phyloP scores from a whole-genome alignment of 2,113 vertebrate species.

The Ailurus styani region DNA sequence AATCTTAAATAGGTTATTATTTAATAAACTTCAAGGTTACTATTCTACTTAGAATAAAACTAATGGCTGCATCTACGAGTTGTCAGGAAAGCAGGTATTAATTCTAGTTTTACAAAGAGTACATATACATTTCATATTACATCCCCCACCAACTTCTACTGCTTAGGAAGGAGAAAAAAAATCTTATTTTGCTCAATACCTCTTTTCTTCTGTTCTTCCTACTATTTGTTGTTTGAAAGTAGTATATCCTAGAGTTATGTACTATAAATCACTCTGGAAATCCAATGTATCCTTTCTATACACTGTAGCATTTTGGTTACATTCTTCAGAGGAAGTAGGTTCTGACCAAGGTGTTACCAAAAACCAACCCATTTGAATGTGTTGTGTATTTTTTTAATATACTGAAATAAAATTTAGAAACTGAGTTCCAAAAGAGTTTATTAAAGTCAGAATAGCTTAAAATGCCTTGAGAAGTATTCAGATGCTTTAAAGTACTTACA shows the following conservation, averaged over 20 bases:
- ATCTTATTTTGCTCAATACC: not conserved
- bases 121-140: not conserved
- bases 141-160: not conserved
- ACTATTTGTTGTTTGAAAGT: not conserved
- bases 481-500: not conserved
- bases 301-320: not conserved
- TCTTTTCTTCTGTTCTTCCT: not conserved
- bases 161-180: not conserved
- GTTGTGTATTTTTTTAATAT: not conserved
- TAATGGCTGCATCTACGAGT: not conserved
- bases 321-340: not conserved
- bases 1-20: not conserved
- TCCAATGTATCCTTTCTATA: not conserved
- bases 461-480: not conserved
- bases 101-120: not conserved
- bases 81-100: not conserved
- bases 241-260: not conserved
- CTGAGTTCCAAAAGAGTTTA: not conserved
- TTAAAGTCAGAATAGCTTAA: constrained; percentile 12
- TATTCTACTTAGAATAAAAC: constrained; percentile 1
- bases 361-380: not conserved
- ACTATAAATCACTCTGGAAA: not conserved
- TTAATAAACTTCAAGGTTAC: not conserved
- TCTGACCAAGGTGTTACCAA: not conserved
- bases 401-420: not conserved